A percentile compares a stretch with the other conserved stretches of the same genome.
phyloP scores from a whole-genome alignment of 2,113 vertebrate species.

The Plecotus auritus region DNA sequence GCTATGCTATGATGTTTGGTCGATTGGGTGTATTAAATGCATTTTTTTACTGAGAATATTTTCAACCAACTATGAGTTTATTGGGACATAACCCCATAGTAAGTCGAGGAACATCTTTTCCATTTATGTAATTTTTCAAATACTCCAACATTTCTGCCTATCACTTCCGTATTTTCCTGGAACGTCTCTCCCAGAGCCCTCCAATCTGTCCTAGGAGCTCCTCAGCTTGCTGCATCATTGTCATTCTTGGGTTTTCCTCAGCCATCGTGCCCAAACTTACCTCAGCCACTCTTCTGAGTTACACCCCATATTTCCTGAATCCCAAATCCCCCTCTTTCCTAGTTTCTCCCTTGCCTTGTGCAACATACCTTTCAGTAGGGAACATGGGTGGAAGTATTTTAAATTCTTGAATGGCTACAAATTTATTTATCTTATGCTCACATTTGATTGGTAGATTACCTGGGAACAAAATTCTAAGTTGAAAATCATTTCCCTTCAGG shows the following conservation, averaged over 20 bases:
- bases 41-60: neutral
- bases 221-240: neutral
- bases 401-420: slow-evolving; percentile 1
- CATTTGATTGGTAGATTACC: neutral
- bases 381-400: neutral
- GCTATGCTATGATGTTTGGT: neutral
- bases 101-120: neutral
- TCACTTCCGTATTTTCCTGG: neutral
- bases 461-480: neutral
- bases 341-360: neutral
- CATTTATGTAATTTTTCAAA: neutral
- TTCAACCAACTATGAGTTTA: neutral
- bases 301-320: neutral
- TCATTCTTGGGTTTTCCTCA: neutral
- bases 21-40: neutral
- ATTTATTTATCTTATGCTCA: neutral
- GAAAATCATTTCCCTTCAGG: neutral
- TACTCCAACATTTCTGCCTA: neutral
- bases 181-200: too few species aligned
- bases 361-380: neutral
- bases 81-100: neutral
- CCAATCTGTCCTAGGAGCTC: neutral
- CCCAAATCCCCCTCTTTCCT: neutral
- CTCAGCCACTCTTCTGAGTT: neutral
- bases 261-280: neutral